These are phyloP conservation scores for Cercocebus atys DNA, from an alignment of 2,113 vertebrate species.

Conservation along the genomic window DNA sequence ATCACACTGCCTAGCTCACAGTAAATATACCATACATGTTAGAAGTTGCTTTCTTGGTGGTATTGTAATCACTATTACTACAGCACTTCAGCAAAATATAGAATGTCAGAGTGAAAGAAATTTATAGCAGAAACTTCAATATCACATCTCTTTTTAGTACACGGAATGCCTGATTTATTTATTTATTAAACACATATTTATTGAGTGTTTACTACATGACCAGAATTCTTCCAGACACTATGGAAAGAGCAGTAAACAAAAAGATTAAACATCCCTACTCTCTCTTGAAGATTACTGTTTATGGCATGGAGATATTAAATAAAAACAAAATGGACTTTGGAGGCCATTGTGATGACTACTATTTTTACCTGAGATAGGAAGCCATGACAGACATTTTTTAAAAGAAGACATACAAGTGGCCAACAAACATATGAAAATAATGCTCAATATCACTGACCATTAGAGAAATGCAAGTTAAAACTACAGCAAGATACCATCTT, in stretches of 20 bases:
- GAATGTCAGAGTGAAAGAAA: not conserved
- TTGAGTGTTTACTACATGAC: not conserved
- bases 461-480: too few relatives aligned
- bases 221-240: not conserved
- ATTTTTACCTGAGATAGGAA: not conserved
- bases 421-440: too few relatives aligned
- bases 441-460: too few relatives aligned
- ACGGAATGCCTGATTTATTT: not conserved
- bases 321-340: not conserved
- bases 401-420: too few relatives aligned
- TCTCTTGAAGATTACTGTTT: not conserved
- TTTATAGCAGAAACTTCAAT: not conserved
- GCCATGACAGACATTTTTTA: not conserved
- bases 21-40: not conserved
- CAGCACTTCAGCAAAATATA: not conserved
- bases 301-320: not conserved
- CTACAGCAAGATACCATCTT: too few relatives aligned
- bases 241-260: not conserved
- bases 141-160: not conserved
- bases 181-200: not conserved
- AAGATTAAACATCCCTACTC: not conserved
- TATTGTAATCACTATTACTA: not conserved
- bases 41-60: not conserved
- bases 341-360: not conserved
- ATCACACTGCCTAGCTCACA: not conserved